Evolutionary conservation across 2,797 vertebrate species (phyloP), one percentile per base, ranked within the genome.

Genomic region (Chiloscyllium punctatum): DNA sequence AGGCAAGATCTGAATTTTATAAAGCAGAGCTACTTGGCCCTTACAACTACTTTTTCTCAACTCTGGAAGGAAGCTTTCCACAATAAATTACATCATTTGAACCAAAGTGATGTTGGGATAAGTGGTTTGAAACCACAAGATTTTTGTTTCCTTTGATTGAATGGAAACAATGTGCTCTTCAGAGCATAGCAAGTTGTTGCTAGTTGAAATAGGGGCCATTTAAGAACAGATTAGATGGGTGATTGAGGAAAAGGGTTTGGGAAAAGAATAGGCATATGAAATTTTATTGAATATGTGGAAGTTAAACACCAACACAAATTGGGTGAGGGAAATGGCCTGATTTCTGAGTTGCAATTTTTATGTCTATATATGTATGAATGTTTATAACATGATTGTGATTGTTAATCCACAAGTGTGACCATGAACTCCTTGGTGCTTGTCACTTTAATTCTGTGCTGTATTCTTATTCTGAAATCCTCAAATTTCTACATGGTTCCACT

Each of bases 51-150:
- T 68, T 18, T 68, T 92, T 25, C 68, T 92, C 88, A 68, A 48
- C 18, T 21, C 30, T 16, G 53, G 53, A 62, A 90, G 62, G 15
- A 57, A 92, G 7, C 62, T 37, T 8, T 21, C 90, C 68, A 37
- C 18, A 92, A 69, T 92, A n/a, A 92, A 69, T 92, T 92, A 23
- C n/a, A 92, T 11, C 18, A 92, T 92, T n/a, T 69, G 18, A 92
- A 68, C 62, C 62, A 66, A 42, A 92, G 62, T 68, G n/a, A 11
- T 68, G n/a, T 68, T 25, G 62, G 1, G 69, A 9, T n/a, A 92
- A 68, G 68, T 92, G 23, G 62, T 68, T 92, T 68, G 90, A 42
- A n/a, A 92, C 66, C 68, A 42, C 90, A 92, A n/a, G 9, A 68
- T 48, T 92, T 23, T 37, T 92, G 68, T 92, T 66, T 72, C 7